Evolutionary conservation across 2,797 vertebrate genomes (phyloP).

Genomic region (Ataeniobius toweri): DNA sequence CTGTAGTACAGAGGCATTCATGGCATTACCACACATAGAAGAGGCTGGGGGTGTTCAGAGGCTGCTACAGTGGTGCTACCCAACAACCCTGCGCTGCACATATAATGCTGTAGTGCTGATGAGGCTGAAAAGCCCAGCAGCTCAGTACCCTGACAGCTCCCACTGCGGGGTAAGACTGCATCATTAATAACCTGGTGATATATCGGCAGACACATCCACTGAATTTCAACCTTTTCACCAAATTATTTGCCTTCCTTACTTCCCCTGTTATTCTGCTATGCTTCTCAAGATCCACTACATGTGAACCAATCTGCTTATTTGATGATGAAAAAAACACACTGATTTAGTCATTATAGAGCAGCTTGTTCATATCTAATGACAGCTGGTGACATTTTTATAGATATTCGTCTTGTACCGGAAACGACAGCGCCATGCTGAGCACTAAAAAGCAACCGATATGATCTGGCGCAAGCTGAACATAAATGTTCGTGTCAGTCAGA

Average conservation of each 20-base stretch:
- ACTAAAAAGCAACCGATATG: slow-evolving; percentile 4
- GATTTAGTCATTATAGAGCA: slow-evolving; percentile 21
- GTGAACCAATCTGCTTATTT: slow-evolving; percentile 16
- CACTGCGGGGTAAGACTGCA: slow-evolving; percentile 63
- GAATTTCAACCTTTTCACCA: slow-evolving; percentile 54
- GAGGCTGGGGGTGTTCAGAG: slow-evolving; percentile 15
- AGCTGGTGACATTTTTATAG: slow-evolving; percentile 36
- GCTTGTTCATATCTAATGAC: slow-evolving; percentile 21
- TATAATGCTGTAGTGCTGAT: slow-evolving; percentile 69
- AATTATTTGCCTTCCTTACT: slow-evolving; percentile 43
- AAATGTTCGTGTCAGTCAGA: slow-evolving; percentile 33
- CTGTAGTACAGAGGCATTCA: slow-evolving; percentile 25
- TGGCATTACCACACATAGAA: slow-evolving; percentile 14
- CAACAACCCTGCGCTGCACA: slow-evolving; percentile 55
- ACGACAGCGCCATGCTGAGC: slow-evolving; percentile 15
- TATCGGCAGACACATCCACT: slow-evolving; percentile 61
- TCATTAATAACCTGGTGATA: slow-evolving; percentile 76
- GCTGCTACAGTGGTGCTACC: slow-evolving; percentile 33
- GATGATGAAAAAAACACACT: slow-evolving; percentile 6
- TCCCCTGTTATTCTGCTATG: slow-evolving; percentile 40
- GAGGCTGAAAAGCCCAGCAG: slow-evolving; percentile 58
- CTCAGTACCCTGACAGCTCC: slow-evolving; percentile 59
- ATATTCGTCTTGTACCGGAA: slow-evolving; percentile 19
- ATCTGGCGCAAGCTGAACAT: slow-evolving; percentile 19
- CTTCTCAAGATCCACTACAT: slow-evolving; percentile 24